Conservation (phyloP, 2,888 invertebrate genomes). For the Torymus auratus region DNA sequence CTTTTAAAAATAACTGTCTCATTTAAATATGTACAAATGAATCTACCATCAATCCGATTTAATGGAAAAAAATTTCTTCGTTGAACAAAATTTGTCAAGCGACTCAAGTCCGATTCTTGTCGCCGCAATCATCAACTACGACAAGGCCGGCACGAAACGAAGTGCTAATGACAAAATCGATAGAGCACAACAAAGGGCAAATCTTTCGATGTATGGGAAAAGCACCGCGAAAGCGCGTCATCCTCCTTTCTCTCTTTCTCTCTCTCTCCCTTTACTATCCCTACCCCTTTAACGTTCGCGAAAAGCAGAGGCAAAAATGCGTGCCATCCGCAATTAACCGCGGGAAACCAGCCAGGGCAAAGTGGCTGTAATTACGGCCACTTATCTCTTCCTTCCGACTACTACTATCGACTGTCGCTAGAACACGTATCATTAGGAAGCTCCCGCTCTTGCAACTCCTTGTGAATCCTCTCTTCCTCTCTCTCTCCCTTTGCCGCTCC, state of each 20-base stretch:
- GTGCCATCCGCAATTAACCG: constrained; percentile 31
- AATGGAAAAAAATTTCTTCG: not conserved
- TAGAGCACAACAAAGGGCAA: not conserved
- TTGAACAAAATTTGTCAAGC: too few relatives aligned
- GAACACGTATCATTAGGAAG: constrained; percentile 36
- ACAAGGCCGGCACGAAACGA: not conserved
- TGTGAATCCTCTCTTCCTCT: not conserved
- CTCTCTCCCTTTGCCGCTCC: too few relatives aligned
- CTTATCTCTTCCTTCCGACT: constrained; percentile 27
- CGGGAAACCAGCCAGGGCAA: constrained; percentile 18
- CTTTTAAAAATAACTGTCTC: too few relatives aligned
- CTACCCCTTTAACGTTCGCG: not conserved
- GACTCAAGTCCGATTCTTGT: too few relatives aligned
- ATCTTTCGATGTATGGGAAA: not conserved
- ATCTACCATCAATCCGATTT: not conserved
- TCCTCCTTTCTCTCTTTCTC: not conserved
- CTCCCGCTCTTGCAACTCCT: not conserved
- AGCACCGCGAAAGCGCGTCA: not conserved
- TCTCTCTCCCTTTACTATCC: not conserved
- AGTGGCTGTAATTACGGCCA: constrained; percentile 41
- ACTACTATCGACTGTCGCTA: constrained; percentile 41
- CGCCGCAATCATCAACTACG: too few relatives aligned
- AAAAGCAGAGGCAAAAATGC: constrained; percentile 11
- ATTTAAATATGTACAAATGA: too few relatives aligned
- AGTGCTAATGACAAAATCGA: constrained; percentile 48